Percentiles rank a stretch among this genome's conserved stretches.
These are phyloP conservation scores for Lacerta agilis DNA, from an alignment of 2,797 vertebrate species.

Conservation along the genomic window DNA sequence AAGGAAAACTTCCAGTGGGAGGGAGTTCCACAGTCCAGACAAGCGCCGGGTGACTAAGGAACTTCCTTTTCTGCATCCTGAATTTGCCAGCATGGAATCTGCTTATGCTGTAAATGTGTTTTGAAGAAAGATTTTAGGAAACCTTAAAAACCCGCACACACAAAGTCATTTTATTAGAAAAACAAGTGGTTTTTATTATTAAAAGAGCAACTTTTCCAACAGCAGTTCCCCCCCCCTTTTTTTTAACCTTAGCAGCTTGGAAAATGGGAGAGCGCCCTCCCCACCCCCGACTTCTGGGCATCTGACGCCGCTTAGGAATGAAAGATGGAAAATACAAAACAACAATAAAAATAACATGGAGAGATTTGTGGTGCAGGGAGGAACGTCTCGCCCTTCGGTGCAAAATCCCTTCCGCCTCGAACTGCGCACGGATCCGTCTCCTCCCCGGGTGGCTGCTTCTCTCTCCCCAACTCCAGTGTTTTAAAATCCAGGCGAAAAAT, in stretches of 20 bases:
- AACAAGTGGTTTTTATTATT: constrained; percentile 20
- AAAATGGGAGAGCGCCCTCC: too few species aligned
- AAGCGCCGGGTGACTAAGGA: too few species aligned
- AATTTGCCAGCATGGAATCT: too few species aligned
- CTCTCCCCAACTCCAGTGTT: neutral
- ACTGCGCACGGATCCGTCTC: too few species aligned
- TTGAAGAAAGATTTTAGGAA: too few species aligned
- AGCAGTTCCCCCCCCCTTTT: too few species aligned
- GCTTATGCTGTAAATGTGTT: too few species aligned
- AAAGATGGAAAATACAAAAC: too few species aligned
- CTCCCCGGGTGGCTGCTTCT: neutral
- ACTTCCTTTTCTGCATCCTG: too few species aligned
- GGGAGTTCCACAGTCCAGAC: too few species aligned
- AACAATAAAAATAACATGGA: neutral
- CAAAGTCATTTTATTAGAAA: constrained; percentile 13
- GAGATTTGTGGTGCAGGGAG: neutral
- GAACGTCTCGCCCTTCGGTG: neutral
- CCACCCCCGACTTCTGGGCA: too few species aligned
- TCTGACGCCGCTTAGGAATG: neutral
- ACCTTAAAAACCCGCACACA: neutral
- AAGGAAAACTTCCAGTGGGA: too few species aligned
- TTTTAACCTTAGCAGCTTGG: neutral
- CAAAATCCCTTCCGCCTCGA: neutral
- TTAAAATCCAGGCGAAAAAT: constrained; percentile 3
- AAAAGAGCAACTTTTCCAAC: neutral